Evolutionary conservation across 2,888 invertebrate genomes (phyloP).

Genomic region (Lapara coniferarum): DNA sequence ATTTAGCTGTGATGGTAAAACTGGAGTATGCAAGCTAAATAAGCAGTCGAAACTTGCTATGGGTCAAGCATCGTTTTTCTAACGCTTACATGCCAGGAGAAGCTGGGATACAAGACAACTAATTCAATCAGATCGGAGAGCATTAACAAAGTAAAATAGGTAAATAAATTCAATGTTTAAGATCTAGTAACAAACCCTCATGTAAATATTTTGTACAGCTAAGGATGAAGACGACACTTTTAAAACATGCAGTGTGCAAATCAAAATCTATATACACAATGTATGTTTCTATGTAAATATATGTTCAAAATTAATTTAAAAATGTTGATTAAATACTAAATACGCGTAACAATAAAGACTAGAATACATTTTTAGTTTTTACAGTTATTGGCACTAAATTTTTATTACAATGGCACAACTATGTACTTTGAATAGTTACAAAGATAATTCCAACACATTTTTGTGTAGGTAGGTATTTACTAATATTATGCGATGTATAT

Average conservation of each 20-base stretch:
- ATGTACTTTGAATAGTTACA: conserved; percentile 64
- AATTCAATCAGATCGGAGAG: conserved; percentile 37
- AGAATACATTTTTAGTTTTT: conserved; percentile 82
- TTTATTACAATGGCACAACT: conserved; percentile 78
- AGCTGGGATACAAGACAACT: conserved; percentile 22
- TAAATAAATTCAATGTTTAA: conserved; percentile 48
- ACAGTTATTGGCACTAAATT: conserved; percentile 84
- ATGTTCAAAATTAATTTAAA: conserved; percentile 74
- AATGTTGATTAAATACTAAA: conserved; percentile 81
- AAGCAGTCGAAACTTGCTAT: neutral
- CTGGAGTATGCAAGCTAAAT: neutral
- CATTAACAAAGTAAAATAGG: conserved; percentile 48
- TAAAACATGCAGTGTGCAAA: conserved; percentile 73
- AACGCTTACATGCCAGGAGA: conserved; percentile 9
- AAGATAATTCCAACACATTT: conserved; percentile 54
- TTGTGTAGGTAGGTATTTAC: conserved; percentile 40
- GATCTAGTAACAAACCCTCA: conserved; percentile 54
- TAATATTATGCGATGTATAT: conserved; percentile 54
- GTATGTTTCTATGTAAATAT: conserved; percentile 62
- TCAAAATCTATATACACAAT: conserved; percentile 71
- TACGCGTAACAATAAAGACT: conserved; percentile 84
- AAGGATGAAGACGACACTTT: conserved; percentile 58
- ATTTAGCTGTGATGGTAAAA: conserved; percentile 5
- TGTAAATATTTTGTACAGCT: conserved; percentile 50
- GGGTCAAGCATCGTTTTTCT: neutral